These are phyloP conservation scores for Cheiracanthium punctorium DNA, from an alignment of 2,888 invertebrate species.

Conservation along the genomic window DNA sequence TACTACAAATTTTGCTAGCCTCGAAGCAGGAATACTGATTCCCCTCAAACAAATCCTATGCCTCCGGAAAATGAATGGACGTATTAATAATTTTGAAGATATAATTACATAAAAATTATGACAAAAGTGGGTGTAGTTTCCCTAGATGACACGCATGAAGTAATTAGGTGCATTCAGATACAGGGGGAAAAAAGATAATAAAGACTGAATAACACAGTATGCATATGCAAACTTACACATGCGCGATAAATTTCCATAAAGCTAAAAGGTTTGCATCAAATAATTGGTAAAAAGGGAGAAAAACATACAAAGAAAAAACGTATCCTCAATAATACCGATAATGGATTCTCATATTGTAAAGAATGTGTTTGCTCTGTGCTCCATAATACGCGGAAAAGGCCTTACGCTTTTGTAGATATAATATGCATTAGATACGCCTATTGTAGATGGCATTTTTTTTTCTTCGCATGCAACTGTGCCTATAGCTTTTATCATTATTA, in stretches of 20 bases:
- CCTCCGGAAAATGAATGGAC: too few species aligned
- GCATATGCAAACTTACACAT: not conserved
- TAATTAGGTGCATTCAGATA: too few species aligned
- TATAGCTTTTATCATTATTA: constrained; percentile 58
- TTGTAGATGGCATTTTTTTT: constrained; percentile 42
- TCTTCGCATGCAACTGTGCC: constrained; percentile 30
- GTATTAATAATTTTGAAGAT: too few species aligned
- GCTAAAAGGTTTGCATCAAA: constrained; percentile 28
- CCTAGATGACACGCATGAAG: too few species aligned
- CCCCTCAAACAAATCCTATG: too few species aligned
- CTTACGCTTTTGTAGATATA: constrained; percentile 47
- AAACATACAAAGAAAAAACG: not conserved
- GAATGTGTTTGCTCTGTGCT: constrained; percentile 60
- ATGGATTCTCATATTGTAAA: constrained; percentile 69
- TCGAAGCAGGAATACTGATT: too few species aligned
- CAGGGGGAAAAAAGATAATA: too few species aligned
- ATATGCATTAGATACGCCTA: constrained; percentile 64
- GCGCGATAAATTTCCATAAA: constrained; percentile 27
- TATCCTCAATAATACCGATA: constrained; percentile 44
- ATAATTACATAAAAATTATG: too few species aligned
- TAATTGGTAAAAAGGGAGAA: not conserved
- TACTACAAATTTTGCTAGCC: too few species aligned
- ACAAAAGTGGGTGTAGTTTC: too few species aligned
- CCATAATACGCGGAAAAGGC: constrained; percentile 48
- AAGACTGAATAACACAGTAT: too few species aligned